A percentile compares a stretch with the other conserved stretches of the same genome.
Evolutionary conservation across 2,797 vertebrate genomes (phyloP).

Genomic region (Pteronotus mesoamericanus): DNA sequence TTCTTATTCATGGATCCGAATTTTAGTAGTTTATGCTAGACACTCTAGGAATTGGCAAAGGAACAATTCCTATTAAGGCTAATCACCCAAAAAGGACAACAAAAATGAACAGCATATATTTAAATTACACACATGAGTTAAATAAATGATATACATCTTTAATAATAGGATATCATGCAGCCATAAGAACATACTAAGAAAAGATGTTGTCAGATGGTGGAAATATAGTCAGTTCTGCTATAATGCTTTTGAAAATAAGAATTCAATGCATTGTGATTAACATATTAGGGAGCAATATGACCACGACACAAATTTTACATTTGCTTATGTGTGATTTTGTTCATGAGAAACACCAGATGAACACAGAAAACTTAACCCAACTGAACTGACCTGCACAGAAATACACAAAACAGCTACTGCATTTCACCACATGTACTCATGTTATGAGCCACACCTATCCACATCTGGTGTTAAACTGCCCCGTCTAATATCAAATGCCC

Average conservation of each 20-base stretch:
- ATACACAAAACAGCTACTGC: neutral
- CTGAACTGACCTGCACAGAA: neutral
- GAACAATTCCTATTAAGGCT: neutral
- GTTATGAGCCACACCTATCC: neutral
- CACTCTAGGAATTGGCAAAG: neutral
- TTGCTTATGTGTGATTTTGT: neutral
- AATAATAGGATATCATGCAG: neutral
- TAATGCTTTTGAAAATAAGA: slow-evolving; percentile 17
- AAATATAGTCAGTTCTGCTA: slow-evolving; percentile 11
- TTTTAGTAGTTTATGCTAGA: neutral
- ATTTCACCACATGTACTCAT: neutral
- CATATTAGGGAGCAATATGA: neutral
- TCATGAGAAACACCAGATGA: neutral
- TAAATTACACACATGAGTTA: neutral
- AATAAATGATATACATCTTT: neutral
- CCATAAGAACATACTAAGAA: neutral
- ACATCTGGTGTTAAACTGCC: neutral
- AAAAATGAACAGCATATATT: neutral
- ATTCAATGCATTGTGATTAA: neutral
- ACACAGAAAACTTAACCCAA: neutral
- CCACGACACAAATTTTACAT: neutral
- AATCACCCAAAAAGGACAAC: slow-evolving; percentile 20
- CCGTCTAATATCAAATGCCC: neutral
- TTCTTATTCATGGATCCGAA: slow-evolving; percentile 5
- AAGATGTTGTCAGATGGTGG: neutral